Evolutionary conservation across 2,797 vertebrate genomes (phyloP).

Genomic region (Acanthornis magna): DNA sequence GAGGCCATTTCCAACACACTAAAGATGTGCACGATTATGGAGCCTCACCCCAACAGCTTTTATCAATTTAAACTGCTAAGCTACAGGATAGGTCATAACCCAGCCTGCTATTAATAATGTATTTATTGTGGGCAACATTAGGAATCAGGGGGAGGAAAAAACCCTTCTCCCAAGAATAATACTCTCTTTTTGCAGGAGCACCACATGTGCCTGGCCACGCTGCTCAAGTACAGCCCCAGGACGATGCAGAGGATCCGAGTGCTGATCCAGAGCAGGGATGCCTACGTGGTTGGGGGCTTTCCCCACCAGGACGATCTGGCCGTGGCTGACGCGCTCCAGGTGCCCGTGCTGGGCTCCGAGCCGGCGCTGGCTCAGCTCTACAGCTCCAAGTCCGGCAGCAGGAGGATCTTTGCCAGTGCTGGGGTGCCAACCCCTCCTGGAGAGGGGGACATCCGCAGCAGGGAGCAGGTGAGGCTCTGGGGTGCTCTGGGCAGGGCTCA

Average conservation of each 20-base stretch:
- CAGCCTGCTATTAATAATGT: constrained; percentile 92
- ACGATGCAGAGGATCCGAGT: constrained; percentile 81
- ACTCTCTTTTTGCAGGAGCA: constrained; percentile 67
- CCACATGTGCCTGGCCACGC: constrained; percentile 82
- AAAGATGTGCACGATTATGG: constrained; percentile 94
- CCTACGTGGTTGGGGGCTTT: constrained; percentile 84
- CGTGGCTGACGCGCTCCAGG: constrained; percentile 84
- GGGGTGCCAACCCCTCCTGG: constrained; percentile 81
- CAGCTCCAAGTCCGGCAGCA: constrained; percentile 85
- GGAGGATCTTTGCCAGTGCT: constrained; percentile 80
- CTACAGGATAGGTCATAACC: constrained; percentile 96
- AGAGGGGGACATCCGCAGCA: constrained; percentile 73
- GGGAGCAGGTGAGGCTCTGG: constrained; percentile 79
- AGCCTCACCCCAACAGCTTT: constrained; percentile 93
- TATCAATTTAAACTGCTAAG: constrained; percentile 98
- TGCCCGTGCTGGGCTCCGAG: constrained; percentile 84
- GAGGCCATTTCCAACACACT: constrained; percentile 94
- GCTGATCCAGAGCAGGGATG: constrained; percentile 80
- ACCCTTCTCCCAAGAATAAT: constrained; percentile 70
- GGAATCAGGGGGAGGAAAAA: constrained; percentile 75
- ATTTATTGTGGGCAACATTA: constrained; percentile 84
- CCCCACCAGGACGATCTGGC: constrained; percentile 86
- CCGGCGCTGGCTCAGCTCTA: constrained; percentile 82
- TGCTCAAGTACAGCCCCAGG: constrained; percentile 88
- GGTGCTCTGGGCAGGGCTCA: not conserved